phyloP scores from a whole-genome alignment of 2,797 vertebrate genomes.

The Xerus rutilus region DNA sequence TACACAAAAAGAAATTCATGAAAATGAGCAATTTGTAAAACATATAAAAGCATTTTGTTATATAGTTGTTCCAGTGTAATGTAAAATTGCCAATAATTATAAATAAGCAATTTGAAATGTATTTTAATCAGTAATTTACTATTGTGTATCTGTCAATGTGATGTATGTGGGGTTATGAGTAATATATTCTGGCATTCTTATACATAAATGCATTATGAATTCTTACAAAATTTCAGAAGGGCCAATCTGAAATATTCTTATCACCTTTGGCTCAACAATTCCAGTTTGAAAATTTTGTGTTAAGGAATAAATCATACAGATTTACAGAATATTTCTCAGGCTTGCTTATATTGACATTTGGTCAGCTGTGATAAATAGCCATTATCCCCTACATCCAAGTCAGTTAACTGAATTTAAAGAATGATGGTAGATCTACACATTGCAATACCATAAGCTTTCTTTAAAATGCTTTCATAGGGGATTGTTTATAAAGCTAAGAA shows the following conservation, averaged over 20 bases:
- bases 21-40: neutral
- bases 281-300: neutral
- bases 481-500: neutral
- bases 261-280: neutral
- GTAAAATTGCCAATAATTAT: neutral
- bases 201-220: neutral
- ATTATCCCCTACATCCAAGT: neutral
- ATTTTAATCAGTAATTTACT: neutral
- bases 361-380: neutral
- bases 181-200: neutral
- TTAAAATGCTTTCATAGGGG: neutral
- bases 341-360: neutral
- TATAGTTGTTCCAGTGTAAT: neutral
- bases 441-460: neutral
- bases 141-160: neutral
- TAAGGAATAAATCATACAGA: neutral
- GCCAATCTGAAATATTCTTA: neutral
- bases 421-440: neutral
- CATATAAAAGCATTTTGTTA: neutral
- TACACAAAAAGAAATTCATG: neutral
- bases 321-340: neutral
- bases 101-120: neutral
- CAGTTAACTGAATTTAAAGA: neutral
- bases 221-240: neutral
- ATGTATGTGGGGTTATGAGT: neutral